Evolutionary conservation across 2,113 vertebrate genomes (phyloP).

Genomic region (Ibidorhyncha struthersii): DNA sequence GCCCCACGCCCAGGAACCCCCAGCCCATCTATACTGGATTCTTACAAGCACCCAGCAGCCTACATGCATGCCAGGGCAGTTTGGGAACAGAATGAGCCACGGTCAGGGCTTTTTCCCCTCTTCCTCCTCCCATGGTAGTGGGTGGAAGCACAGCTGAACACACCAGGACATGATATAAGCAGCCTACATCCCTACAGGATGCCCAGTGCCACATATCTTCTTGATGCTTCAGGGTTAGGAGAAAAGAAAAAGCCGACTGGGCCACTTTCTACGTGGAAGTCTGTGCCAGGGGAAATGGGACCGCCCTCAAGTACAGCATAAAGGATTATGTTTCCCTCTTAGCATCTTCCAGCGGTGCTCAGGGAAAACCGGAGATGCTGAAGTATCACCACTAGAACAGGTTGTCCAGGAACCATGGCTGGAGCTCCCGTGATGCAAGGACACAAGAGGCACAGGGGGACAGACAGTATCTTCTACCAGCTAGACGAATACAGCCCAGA

Average conservation of each 20-base stretch:
- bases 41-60: neutral
- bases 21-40: neutral
- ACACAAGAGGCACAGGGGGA: neutral
- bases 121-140: neutral
- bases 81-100: neutral
- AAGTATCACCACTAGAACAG: neutral
- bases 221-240: neutral
- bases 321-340: neutral
- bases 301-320: accelerated
- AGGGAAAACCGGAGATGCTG: accelerated
- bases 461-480: neutral
- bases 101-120: neutral
- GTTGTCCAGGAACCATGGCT: neutral
- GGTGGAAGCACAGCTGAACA: neutral
- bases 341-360: neutral
- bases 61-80: accelerated
- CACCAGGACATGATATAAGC: neutral
- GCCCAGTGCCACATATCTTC: neutral
- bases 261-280: neutral
- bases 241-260: neutral
- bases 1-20: neutral
- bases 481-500: accelerated
- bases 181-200: neutral
- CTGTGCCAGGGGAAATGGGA: neutral
- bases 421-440: neutral